A percentile compares a stretch with the other conserved stretches of the same genome.
phyloP scores from a whole-genome alignment of 2,113 vertebrate genomes.

The Leptocoma aspasia region DNA sequence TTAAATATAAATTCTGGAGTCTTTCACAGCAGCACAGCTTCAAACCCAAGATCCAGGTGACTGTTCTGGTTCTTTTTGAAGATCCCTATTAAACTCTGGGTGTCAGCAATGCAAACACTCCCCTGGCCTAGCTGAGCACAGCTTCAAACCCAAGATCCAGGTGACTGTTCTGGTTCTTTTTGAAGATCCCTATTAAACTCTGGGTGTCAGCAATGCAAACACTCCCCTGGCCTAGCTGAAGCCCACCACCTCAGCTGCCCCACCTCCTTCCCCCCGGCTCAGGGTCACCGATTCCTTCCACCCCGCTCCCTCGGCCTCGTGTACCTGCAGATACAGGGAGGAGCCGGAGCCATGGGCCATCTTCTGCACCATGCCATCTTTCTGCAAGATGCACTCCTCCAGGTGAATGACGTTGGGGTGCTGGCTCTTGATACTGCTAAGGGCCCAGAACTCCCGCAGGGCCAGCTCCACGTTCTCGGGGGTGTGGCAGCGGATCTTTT shows the following conservation, averaged over 20 bases:
- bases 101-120: background rate
- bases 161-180: background rate
- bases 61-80: background rate
- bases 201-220: background rate
- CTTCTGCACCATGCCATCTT: slow-evolving; percentile 92
- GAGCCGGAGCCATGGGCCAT: slow-evolving; percentile 94
- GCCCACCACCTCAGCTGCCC: background rate
- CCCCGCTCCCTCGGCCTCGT: background rate
- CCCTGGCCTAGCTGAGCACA: background rate
- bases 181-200: background rate
- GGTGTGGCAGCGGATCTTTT: slow-evolving; percentile 97
- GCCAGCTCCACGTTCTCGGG: slow-evolving; percentile 97
- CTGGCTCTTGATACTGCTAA: slow-evolving; percentile 98
- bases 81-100: background rate
- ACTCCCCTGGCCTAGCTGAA: background rate
- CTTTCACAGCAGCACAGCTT: background rate
- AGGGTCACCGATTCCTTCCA: background rate
- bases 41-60: background rate
- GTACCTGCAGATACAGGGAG: slow-evolving; percentile 93
- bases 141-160: background rate
- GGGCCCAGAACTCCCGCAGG: slow-evolving; percentile 95
- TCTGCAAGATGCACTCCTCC: slow-evolving; percentile 95
- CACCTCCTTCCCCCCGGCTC: slow-evolving; percentile 23
- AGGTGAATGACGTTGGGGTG: slow-evolving; percentile 98
- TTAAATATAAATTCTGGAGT: background rate